Evolutionary conservation across 2,888 invertebrate genomes (phyloP).

Genomic region (Azorinus chamasolen): DNA sequence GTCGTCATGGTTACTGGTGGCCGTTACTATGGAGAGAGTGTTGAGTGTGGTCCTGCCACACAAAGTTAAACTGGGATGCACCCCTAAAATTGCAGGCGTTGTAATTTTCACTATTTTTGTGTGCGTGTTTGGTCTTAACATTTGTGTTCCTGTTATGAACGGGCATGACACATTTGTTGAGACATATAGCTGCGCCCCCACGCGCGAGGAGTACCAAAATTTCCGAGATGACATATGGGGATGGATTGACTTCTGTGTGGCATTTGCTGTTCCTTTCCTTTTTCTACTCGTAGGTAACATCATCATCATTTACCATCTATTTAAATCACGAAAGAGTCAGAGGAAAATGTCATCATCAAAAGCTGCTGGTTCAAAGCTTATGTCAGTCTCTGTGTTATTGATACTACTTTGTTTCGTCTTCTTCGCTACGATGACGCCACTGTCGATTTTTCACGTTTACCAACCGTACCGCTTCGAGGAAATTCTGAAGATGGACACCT

Average conservation of each 20-base stretch:
- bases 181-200: constrained; percentile 23
- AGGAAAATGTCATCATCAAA: constrained; percentile 25
- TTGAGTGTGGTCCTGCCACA: constrained; percentile 75
- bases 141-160: constrained; percentile 25
- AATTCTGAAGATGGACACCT: constrained; percentile 20
- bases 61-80: constrained; percentile 70
- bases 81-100: constrained; percentile 48
- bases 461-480: constrained; percentile 19
- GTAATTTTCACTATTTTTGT: constrained; percentile 10
- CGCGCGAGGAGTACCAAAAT: constrained; percentile 31
- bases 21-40: constrained; percentile 76
- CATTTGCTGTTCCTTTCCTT: constrained; percentile 37
- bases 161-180: not conserved
- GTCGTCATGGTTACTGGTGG: constrained; percentile 79
- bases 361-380: constrained; percentile 7
- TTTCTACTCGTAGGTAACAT: constrained; percentile 32
- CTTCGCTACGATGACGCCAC: constrained; percentile 43
- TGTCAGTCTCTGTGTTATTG: constrained; percentile 41
- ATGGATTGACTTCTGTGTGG: constrained; percentile 39
- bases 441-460: constrained; percentile 28
- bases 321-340: constrained; percentile 13
- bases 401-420: constrained; percentile 37
- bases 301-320: constrained; percentile 35
- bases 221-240: constrained; percentile 35
- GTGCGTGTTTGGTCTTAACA: constrained; percentile 11